Conservation (phyloP, 2,797 vertebrate species). For the Loris lydekkerianus region DNA sequence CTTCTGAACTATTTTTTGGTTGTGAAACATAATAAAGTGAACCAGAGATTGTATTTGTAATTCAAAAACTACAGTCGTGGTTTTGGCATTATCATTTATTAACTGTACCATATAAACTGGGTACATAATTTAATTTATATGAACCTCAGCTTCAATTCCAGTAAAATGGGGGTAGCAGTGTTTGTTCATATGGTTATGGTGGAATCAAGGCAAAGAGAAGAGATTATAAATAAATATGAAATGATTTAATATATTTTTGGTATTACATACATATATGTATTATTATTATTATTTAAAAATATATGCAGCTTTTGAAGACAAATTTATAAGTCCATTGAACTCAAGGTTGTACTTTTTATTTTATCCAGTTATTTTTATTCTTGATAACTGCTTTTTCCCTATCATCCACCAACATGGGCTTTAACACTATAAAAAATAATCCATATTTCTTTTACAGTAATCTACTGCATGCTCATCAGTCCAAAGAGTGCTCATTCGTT, state of each 20-base stretch:
- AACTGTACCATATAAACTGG: neutral
- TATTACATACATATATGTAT: neutral
- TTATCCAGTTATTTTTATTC: conserved; percentile 3
- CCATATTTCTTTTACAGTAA: neutral
- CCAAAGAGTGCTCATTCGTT: neutral
- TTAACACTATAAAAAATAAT: conserved; percentile 32
- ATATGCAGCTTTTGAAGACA: conserved; percentile 50
- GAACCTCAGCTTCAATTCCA: conserved; percentile 44
- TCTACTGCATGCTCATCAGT: neutral
- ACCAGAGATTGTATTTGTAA: neutral
- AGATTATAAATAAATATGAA: conserved; percentile 17
- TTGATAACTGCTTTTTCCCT: conserved; percentile 9
- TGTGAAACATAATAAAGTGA: conserved; percentile 52
- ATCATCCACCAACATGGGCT: neutral
- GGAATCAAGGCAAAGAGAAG: neutral
- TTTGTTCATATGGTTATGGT: conserved; percentile 18
- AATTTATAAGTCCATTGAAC: conserved; percentile 14
- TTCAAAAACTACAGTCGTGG: neutral
- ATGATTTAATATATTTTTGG: conserved; percentile 1
- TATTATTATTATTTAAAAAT: conserved; percentile 36
- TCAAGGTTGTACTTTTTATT: conserved; percentile 23
- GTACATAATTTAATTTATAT: neutral
- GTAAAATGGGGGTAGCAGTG: neutral
- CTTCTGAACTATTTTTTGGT: conserved; percentile 27
- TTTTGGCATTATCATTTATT: conserved; percentile 23